Conservation (phyloP, 2,888 invertebrate species). For the Ypsolopha scabrella region DNA sequence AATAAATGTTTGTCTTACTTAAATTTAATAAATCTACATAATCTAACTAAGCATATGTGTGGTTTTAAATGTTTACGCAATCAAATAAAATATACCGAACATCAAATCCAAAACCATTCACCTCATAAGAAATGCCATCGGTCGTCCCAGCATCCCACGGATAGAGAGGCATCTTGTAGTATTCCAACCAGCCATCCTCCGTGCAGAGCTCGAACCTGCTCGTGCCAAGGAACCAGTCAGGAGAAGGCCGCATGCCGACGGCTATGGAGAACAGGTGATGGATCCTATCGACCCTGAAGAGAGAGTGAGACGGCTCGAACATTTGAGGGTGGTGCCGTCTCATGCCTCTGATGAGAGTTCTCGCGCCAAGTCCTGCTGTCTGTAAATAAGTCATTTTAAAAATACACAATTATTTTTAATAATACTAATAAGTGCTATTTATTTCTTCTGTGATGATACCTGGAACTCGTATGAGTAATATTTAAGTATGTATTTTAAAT, state of each 20-base stretch:
- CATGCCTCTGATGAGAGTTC: conserved; percentile 52
- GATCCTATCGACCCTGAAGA: conserved; percentile 49
- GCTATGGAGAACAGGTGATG: conserved; percentile 53
- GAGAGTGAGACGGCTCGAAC: conserved; percentile 46
- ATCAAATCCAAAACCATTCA: conserved; percentile 11
- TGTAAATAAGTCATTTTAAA: conserved; percentile 15
- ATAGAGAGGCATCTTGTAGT: conserved; percentile 33
- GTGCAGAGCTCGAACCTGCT: conserved; percentile 49
- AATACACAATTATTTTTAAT: too few relatives aligned
- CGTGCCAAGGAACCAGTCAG: conserved; percentile 59
- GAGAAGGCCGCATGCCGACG: conserved; percentile 52
- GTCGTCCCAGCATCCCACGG: conserved; percentile 59
- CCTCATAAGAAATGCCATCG: conserved; percentile 57
- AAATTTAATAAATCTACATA: too few relatives aligned
- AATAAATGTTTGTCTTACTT: too few relatives aligned
- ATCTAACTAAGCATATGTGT: too few relatives aligned
- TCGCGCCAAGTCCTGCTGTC: conserved; percentile 34
- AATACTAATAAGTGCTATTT: too few relatives aligned
- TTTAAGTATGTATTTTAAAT: too few relatives aligned
- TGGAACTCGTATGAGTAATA: too few relatives aligned
- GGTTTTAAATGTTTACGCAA: too few relatives aligned
- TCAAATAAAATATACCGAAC: too few relatives aligned
- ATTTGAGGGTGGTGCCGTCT: conserved; percentile 48
- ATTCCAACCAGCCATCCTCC: conserved; percentile 34
- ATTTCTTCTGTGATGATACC: too few relatives aligned